Conservation (phyloP, 2,888 invertebrate species). For the Plebejus argus region DNA sequence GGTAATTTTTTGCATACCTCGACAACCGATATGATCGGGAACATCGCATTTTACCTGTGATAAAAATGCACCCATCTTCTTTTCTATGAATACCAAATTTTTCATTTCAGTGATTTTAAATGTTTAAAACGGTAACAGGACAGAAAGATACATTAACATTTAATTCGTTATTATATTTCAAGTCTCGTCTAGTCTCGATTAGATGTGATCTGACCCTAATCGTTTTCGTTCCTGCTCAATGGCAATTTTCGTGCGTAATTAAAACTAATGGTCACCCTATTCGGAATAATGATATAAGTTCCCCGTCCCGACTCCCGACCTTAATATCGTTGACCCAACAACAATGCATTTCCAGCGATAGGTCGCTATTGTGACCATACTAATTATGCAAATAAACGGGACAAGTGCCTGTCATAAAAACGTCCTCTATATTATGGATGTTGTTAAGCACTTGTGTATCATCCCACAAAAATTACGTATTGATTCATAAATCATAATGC, state of each 20-base stretch:
- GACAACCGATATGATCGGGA: too few relatives aligned
- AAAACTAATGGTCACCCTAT: conserved; percentile 22
- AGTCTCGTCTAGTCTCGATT: not conserved
- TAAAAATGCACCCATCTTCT: too few relatives aligned
- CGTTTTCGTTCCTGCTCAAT: not conserved
- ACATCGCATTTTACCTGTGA: too few relatives aligned
- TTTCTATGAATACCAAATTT: too few relatives aligned
- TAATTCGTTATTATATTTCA: not conserved
- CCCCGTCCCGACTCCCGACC: conserved; percentile 24
- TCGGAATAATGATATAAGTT: conserved; percentile 21
- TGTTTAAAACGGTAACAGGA: too few relatives aligned
- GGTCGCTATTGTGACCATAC: conserved; percentile 21
- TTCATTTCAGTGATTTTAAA: too few relatives aligned
- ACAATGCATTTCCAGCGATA: conserved; percentile 27
- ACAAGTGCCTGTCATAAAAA: not conserved
- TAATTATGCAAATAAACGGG: conserved; percentile 5
- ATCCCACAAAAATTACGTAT: too few relatives aligned
- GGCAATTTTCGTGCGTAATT: not conserved
- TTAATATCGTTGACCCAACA: conserved; percentile 29
- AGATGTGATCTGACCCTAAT: not conserved
- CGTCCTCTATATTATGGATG: not conserved
- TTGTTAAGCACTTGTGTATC: not conserved
- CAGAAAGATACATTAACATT: too few relatives aligned
- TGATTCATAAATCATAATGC: too few relatives aligned
- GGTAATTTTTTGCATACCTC: too few relatives aligned